Evolutionary conservation across 2,797 vertebrate genomes (phyloP), one percentile per base, ranked within the genome.

Genomic region (Helarctos malayanus): DNA sequence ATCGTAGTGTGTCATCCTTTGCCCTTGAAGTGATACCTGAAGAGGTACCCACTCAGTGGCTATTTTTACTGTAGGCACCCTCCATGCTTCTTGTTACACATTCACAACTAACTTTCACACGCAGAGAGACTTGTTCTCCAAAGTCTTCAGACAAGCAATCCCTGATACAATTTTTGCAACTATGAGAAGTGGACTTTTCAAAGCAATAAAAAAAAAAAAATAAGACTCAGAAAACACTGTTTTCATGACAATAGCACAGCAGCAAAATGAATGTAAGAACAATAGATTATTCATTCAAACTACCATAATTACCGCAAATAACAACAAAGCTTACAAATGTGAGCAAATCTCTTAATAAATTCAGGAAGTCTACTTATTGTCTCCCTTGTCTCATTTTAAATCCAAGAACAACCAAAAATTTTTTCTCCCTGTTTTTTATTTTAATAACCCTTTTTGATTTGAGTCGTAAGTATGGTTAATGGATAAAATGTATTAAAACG

Each of bases 1-100:
- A 38, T 78, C 7, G 3, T 11, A 75, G 19, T 23, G 7, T 16
- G 49, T 32, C 5, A 38, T 85, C 6, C 18, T 79, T 47, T 41
- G 32, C 15, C 35, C 7, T 65, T 38, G 32, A 85, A 86, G 12
- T 13, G 23, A 3, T 35, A 57, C 41, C 8, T 56, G 45, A 63
- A 27, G 14, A 16, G 3, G 13, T 23, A 68, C 3, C 5, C 16
- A 0, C 2, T 29, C 2, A 0, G 4, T 3, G 25, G 19, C 2
- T 23, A 29, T 9, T 45, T 52, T 75, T 9, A 27, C n/a, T n/a
- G 35, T 35, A 6, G 63, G 45, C 13, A 47, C 9, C 11, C 32
- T 68, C 12, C 47, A 47, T 5, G 10, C 5, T 80, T 21, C n/a
- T 25, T 79, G 3, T 2, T 56, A 19, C 11, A 63, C 7, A 27